A percentile compares a stretch with the other conserved stretches of the same genome.
Evolutionary conservation across 2,888 invertebrate genomes (phyloP).

Genomic region (Parnassius glacialis): DNA sequence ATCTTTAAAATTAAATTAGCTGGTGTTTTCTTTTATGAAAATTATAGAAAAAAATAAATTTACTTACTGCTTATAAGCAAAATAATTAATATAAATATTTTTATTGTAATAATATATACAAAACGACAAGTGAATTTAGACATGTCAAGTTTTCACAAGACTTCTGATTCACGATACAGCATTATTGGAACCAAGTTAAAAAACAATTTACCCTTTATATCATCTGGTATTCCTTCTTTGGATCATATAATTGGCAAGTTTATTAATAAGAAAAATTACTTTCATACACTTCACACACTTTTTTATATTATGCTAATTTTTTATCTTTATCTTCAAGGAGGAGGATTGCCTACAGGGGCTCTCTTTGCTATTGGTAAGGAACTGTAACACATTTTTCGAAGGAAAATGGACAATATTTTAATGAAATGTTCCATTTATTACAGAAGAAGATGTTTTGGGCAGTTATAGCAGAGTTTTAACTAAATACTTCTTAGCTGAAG

Average conservation of each 20-base stretch:
- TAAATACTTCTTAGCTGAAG: constrained; percentile 95
- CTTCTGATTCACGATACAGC: constrained; percentile 44
- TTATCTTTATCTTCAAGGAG: constrained; percentile 56
- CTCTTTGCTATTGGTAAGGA: constrained; percentile 67
- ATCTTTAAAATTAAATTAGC: too few species aligned
- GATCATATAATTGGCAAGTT: constrained; percentile 89
- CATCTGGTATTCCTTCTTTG: constrained; percentile 91
- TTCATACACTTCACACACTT: constrained; percentile 1
- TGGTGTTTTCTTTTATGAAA: too few species aligned
- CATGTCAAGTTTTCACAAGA: constrained; percentile 70
- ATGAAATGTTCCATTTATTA: constrained; percentile 41
- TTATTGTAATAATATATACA: too few species aligned
- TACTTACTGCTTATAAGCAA: too few species aligned
- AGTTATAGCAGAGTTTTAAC: constrained; percentile 88
- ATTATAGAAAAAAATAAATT: too few species aligned
- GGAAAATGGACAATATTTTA: constrained; percentile 7
- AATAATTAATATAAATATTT: too few species aligned
- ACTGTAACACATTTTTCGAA: constrained; percentile 7
- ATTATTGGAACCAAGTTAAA: constrained; percentile 68
- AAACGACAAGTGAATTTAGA: constrained; percentile 4
- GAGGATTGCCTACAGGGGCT: constrained; percentile 66
- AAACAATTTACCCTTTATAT: constrained; percentile 75
- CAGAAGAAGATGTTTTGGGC: constrained; percentile 92
- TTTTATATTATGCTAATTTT: constrained; percentile 3
- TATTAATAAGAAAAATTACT: not conserved